Conservation (phyloP, 2,113 vertebrate species). For the Strigops habroptila region DNA sequence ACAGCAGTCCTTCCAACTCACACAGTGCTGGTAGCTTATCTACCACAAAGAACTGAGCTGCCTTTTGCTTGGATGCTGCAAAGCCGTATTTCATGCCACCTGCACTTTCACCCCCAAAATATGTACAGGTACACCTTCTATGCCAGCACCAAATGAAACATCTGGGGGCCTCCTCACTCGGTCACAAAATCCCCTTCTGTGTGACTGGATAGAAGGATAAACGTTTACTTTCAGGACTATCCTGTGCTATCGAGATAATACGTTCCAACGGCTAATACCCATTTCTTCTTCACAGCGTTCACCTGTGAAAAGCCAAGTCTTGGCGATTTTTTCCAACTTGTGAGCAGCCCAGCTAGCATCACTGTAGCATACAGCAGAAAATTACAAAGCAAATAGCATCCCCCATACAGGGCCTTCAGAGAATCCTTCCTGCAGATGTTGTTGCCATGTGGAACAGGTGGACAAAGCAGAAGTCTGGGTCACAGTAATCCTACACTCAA, state of each 20-base stretch:
- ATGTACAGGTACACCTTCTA: neutral
- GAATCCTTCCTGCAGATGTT: neutral
- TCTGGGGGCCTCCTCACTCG: neutral
- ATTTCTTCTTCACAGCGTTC: neutral
- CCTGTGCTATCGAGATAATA: neutral
- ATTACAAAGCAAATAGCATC: neutral
- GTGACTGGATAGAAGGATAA: neutral
- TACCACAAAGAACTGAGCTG: neutral
- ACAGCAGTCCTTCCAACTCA: neutral
- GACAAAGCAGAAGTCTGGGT: neutral
- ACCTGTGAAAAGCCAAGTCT: neutral
- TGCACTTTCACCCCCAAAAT: neutral
- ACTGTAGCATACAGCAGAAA: neutral
- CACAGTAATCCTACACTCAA: neutral
- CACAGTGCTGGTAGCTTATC: neutral
- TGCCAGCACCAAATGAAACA: neutral
- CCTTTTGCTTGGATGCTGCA: neutral
- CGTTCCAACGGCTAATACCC: neutral
- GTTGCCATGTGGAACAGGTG: neutral
- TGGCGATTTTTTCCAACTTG: neutral
- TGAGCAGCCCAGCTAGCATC: neutral
- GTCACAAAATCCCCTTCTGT: neutral
- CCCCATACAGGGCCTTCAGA: neutral
- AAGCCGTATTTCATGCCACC: neutral
- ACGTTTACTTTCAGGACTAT: neutral